phyloP scores from a whole-genome alignment of 2,888 invertebrate species.

The Acanthosoma haemorrhoidale region DNA sequence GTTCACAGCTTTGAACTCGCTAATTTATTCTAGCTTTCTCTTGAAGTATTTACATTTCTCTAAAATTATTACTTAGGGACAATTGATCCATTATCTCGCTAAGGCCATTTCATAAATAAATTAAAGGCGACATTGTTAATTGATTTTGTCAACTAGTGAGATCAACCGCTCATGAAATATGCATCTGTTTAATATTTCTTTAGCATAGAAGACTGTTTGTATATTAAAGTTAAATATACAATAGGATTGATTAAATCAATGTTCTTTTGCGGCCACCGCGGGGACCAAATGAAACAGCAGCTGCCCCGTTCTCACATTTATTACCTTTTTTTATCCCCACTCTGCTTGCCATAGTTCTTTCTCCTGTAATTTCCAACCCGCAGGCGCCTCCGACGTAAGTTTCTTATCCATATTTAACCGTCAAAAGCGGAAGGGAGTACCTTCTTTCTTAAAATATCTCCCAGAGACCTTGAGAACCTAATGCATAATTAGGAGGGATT shows the following conservation, averaged over 20 bases:
- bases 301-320: slow-evolving; percentile 1
- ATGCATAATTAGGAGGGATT: neutral
- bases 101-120: no score
- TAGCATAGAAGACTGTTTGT: no score
- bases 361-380: neutral
- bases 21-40: no score
- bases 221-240: slow-evolving; percentile 1
- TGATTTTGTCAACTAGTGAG: no score
- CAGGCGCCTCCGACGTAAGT: neutral
- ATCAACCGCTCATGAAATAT: no score
- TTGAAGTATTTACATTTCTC: no score
- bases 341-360: slow-evolving; percentile 4
- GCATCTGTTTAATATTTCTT: no score
- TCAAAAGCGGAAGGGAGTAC: neutral
- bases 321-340: slow-evolving; percentile 11
- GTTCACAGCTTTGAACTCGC: no score
- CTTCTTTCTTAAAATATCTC: neutral
- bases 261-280: no score
- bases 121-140: no score
- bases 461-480: neutral
- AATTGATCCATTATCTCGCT: no score
- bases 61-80: no score
- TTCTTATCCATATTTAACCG: neutral
- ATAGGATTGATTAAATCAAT: neutral
- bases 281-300: neutral